Evolutionary conservation across 2,113 vertebrate genomes (phyloP).

Genomic region (Coturnix japonica): DNA sequence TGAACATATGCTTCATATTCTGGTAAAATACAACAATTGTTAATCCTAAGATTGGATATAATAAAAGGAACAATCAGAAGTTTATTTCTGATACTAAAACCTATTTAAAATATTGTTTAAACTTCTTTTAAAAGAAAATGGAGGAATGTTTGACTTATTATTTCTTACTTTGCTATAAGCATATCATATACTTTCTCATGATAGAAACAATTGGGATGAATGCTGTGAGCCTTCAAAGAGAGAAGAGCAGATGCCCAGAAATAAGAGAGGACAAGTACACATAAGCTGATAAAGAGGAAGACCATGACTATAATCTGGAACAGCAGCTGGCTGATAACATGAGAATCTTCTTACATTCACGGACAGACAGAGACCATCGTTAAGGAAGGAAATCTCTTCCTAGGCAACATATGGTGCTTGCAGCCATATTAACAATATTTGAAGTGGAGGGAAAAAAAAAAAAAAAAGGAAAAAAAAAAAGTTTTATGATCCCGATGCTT

Average conservation of each 20-base stretch:
- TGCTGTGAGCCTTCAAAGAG: not conserved
- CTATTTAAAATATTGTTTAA: not conserved
- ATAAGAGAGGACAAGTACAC: not conserved
- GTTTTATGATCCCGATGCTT: not conserved
- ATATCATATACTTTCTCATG: not conserved
- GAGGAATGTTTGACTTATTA: not conserved
- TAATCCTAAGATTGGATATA: not conserved
- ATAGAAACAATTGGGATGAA: not conserved
- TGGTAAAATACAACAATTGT: not conserved
- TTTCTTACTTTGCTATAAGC: not conserved
- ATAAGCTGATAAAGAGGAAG: not conserved
- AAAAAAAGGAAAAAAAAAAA: not conserved
- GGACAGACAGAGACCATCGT: not conserved
- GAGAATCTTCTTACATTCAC: not conserved
- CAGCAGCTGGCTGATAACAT: not conserved
- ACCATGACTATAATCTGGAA: not conserved
- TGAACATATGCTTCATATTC: not conserved
- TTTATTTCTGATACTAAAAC: not conserved
- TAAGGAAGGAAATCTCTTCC: not conserved
- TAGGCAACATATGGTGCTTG: not conserved
- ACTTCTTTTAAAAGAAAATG: not conserved
- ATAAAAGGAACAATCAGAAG: not conserved
- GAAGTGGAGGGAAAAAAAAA: not conserved
- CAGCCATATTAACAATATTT: not conserved
- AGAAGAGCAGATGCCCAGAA: not conserved